Evolutionary conservation across 2,888 invertebrate species (phyloP).

Genomic region (Chironomus riparius): DNA sequence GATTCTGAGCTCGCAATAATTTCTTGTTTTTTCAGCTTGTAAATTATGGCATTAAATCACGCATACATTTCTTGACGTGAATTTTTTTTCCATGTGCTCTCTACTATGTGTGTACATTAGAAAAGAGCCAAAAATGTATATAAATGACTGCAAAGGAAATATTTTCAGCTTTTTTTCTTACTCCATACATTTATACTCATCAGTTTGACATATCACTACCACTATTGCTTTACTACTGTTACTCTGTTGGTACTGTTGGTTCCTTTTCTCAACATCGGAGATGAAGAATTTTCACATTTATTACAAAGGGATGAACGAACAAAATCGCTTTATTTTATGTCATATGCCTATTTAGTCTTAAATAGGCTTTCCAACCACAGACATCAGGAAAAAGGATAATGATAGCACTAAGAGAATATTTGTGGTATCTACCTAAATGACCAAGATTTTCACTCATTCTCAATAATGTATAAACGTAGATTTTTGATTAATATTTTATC

Average conservation of each 20-base stretch:
- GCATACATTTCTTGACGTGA: slow-evolving; percentile 4
- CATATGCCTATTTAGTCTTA: too few relatives aligned
- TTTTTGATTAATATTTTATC: background rate
- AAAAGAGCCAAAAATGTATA: background rate
- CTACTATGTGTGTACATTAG: background rate
- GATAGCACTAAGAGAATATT: too few relatives aligned
- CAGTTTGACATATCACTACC: background rate
- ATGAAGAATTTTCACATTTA: too few relatives aligned
- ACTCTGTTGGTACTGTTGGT: too few relatives aligned
- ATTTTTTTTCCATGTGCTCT: background rate
- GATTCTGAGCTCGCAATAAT: slow-evolving; percentile 4
- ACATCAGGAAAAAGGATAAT: too few relatives aligned
- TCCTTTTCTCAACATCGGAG: too few relatives aligned
- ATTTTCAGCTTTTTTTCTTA: background rate
- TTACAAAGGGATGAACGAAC: too few relatives aligned
- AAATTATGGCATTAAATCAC: slow-evolving; percentile 8
- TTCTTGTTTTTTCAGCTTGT: slow-evolving; percentile 6
- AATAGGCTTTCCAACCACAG: too few relatives aligned
- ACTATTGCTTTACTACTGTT: too few relatives aligned
- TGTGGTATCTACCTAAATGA: too few relatives aligned
- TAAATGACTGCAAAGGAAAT: background rate
- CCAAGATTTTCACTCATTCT: too few relatives aligned
- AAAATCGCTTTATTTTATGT: too few relatives aligned
- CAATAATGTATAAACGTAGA: background rate
- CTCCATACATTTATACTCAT: background rate